Evolutionary conservation across 1,140 invertebrate species (phyloP), one percentile per base, ranked within the genome.

Genomic region (Papilio machaon): DNA sequence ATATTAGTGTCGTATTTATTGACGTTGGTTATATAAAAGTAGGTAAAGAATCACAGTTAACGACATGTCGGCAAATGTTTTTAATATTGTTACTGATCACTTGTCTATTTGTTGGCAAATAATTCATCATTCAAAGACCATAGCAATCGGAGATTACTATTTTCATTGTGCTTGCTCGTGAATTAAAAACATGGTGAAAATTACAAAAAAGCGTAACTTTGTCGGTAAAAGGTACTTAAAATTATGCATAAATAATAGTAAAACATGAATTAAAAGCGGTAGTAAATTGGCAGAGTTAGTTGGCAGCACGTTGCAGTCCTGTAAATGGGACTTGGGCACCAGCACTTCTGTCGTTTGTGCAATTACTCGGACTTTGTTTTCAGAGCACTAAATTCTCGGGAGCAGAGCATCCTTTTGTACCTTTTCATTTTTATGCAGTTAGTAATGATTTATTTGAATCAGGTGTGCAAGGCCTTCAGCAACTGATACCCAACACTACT

Each of bases 211-310:
- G 49, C 23, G 60, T 60, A 30, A 64, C 23, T 5, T 60, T 60
- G 38, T 43, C 7, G 6, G 58, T 9, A 60, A 64, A 64, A 10
- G 30, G 11, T 23, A 11, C 10, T 64, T 64, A 30, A 70, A 67
- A 17, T 67, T 15, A 19, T 67, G 64, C 11, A 11, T 35, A 17
- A 76, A 74, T 10, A 49, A 76, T 23, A 49, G 46, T 76, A 30
- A 52, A 76, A 47, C 46, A 76, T 76, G 19, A 76, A 76, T 76
- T 76, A 76, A 76, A 76, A 76, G 9, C 46, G 19, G 46, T 30
- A 11, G 43, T 30, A 52, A 52, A 76, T 76, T 76, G 74, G 74
- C 74, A 76, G 74, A 76, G 74, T 76, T 76, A 76, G 74, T 23
- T 52, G n/a, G 23, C 23, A 30, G 74, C 74, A 76, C 74, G 74